Evolutionary conservation across 2,113 vertebrate genomes (phyloP).

Genomic region (Daboia siamensis): DNA sequence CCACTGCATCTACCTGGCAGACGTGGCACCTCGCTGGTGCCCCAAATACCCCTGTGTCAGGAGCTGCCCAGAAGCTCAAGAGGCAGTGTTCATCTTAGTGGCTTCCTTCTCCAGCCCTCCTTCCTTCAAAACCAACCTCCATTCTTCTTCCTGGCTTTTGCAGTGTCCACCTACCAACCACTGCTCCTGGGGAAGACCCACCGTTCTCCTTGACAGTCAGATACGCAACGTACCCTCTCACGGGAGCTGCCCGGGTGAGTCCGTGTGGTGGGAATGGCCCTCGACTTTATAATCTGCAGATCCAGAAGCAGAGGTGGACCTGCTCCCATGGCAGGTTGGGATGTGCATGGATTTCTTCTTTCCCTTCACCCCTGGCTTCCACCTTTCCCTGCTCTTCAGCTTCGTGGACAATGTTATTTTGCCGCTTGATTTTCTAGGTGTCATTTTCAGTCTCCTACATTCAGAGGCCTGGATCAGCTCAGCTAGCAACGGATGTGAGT

Average conservation of each 20-base stretch:
- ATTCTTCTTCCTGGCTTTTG: neutral
- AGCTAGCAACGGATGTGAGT: conserved; percentile 50
- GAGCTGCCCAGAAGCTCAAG: conserved; percentile 51
- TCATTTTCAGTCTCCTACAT: conserved; percentile 49
- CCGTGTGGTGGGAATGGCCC: neutral
- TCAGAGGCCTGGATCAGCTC: conserved; percentile 27
- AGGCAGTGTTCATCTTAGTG: conserved; percentile 58
- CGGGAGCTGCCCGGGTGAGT: neutral
- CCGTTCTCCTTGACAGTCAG: conserved; percentile 43
- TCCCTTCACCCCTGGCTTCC: conserved; percentile 19
- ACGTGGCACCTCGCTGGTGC: neutral
- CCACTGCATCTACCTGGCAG: no score
- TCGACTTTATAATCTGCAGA: neutral
- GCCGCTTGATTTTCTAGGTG: conserved; percentile 16
- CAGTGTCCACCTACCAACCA: conserved; percentile 44
- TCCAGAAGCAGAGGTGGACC: neutral
- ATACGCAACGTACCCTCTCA: neutral
- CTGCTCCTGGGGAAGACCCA: conserved; percentile 30
- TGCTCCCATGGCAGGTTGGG: neutral
- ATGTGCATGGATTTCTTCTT: neutral
- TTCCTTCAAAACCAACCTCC: neutral
- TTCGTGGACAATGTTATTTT: neutral
- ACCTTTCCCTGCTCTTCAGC: neutral
- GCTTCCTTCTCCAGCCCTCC: conserved; percentile 44
- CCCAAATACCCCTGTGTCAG: neutral